These are phyloP conservation scores for Tor tambroides DNA, from an alignment of 2,113 vertebrate genomes.

Conservation along the genomic window DNA sequence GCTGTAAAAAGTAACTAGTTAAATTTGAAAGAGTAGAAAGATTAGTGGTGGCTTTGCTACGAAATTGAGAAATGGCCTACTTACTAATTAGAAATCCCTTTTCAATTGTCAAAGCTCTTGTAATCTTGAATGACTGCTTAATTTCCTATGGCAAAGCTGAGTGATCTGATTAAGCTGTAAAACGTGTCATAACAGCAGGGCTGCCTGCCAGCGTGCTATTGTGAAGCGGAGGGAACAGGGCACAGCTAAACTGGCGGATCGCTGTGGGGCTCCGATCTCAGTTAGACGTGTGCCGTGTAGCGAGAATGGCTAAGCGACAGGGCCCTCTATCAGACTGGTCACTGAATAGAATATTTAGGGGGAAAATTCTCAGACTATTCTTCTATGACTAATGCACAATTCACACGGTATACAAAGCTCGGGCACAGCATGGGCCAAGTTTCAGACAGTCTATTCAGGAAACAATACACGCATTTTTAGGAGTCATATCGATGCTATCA, in stretches of 20 bases:
- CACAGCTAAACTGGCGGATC: conserved; percentile 46
- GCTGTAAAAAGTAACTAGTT: conserved; percentile 16
- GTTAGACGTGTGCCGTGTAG: background rate
- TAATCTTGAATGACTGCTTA: conserved; percentile 72
- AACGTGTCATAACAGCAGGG: conserved; percentile 54
- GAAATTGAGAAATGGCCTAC: conserved; percentile 66
- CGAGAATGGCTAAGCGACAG: background rate
- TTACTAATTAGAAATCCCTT: conserved; percentile 74
- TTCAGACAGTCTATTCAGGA: conserved; percentile 1
- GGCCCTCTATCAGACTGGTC: background rate
- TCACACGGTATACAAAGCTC: conserved; percentile 4
- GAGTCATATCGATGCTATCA: background rate
- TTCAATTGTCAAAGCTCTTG: conserved; percentile 68
- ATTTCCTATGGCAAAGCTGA: conserved; percentile 64
- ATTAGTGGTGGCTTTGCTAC: conserved; percentile 69
- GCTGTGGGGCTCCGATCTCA: background rate
- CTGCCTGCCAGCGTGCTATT: conserved; percentile 40
- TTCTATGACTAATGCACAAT: conserved; percentile 10
- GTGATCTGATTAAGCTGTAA: conserved; percentile 64
- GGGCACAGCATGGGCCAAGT: conserved; percentile 5
- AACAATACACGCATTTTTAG: background rate
- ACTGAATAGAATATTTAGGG: conserved; percentile 20
- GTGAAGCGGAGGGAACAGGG: conserved; percentile 22
- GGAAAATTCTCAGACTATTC: background rate
- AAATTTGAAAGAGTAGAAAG: conserved; percentile 60